These are phyloP conservation scores for Sylvicapra grimmia DNA, from an alignment of 2,113 vertebrate species.

Conservation along the genomic window DNA sequence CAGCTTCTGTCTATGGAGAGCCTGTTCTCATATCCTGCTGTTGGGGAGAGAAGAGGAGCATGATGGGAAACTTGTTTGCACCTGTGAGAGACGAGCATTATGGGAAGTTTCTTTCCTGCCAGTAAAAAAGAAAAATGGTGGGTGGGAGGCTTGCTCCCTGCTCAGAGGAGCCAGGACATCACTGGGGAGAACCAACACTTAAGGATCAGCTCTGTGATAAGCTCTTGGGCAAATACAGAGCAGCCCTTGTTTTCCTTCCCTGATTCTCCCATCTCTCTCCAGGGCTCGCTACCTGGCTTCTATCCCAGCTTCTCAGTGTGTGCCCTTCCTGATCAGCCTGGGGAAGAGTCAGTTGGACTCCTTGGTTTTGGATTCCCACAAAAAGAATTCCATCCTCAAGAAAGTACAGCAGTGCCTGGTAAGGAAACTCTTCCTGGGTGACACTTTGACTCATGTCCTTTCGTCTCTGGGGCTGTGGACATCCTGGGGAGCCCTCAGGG, in stretches of 20 bases:
- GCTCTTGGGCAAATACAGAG: background rate
- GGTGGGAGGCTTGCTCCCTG: background rate
- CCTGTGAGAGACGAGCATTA: background rate
- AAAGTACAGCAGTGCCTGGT: slow-evolving; percentile 83
- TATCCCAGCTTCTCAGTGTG: slow-evolving; percentile 70
- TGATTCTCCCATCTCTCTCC: slow-evolving; percentile 25
- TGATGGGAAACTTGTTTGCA: background rate
- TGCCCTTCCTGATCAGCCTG: slow-evolving; percentile 76
- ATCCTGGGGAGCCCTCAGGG: background rate
- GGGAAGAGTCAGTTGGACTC: slow-evolving; percentile 71
- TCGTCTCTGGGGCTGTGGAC: background rate
- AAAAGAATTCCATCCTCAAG: slow-evolving; percentile 73
- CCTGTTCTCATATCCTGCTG: background rate
- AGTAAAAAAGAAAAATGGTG: background rate
- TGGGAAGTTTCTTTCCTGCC: background rate
- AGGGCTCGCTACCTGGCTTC: slow-evolving; percentile 77
- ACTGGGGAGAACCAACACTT: background rate
- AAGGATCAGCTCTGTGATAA: too few species aligned
- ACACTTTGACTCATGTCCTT: too few species aligned
- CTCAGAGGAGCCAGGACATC: background rate
- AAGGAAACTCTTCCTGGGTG: slow-evolving; percentile 39
- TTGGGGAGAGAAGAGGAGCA: background rate
- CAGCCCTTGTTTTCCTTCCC: background rate
- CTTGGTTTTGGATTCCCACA: slow-evolving; percentile 74
- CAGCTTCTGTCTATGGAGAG: background rate